A percentile compares a stretch with the other conserved stretches of the same genome.
These are phyloP conservation scores for Bambusicola thoracicus DNA, from an alignment of 2,113 vertebrate genomes.

Conservation along the genomic window DNA sequence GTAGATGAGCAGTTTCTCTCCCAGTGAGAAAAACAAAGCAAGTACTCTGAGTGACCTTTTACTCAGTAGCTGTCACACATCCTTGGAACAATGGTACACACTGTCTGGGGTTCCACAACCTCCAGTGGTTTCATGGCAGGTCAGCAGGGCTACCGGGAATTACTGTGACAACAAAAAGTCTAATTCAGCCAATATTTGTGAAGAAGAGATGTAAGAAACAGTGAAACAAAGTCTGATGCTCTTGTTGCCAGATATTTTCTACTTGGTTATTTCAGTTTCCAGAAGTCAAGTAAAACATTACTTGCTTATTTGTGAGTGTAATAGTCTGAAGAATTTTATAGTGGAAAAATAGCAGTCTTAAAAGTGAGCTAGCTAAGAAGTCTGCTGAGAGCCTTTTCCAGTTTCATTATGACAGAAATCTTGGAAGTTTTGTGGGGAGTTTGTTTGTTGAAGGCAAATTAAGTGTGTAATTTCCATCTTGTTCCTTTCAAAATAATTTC, in stretches of 20 bases:
- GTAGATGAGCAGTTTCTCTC: slow-evolving; percentile 28
- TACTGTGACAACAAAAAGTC: slow-evolving; percentile 23
- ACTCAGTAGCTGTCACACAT: neutral
- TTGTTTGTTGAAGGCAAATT: neutral
- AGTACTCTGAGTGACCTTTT: slow-evolving; percentile 44
- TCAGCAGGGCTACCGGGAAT: neutral
- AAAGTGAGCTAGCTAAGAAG: neutral
- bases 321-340: neutral
- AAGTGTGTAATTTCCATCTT: neutral
- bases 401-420: neutral
- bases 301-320: neutral
- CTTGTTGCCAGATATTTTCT: neutral
- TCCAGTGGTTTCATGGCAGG: neutral
- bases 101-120: neutral
- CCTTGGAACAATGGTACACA: slow-evolving; percentile 42
- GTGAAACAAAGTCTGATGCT: neutral
- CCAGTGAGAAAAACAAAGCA: neutral
- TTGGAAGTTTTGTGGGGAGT: neutral
- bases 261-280: neutral
- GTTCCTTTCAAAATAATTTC: neutral
- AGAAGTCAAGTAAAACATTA: neutral
- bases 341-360: neutral
- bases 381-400: neutral
- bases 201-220: neutral
- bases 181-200: neutral